Base-by-base conservation (phyloP, 1,140 invertebrate species). In the Psix sp. region DNA sequence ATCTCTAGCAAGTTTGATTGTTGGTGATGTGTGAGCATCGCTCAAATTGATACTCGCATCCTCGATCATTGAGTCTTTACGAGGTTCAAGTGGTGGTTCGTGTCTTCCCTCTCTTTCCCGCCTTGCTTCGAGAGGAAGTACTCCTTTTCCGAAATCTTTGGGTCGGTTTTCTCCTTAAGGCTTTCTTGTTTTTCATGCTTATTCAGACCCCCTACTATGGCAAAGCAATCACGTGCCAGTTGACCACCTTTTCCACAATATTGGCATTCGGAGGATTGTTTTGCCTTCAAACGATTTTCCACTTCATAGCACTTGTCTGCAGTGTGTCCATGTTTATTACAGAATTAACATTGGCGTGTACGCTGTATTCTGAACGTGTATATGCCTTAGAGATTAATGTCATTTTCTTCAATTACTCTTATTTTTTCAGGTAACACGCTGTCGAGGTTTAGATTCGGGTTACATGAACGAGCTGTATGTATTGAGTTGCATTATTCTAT, bases 111-210 rank as follows among this genome's bases (percentile, higher is more conserved):
- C 33, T 5, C 2, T 3, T 14, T 35, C n/a, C 33, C 33, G 33
- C 33, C 33, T 5, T 14, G 5, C 1, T 35, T 13, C 33, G 13
- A 17, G 39, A 40, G 39, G 17, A 18, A n/a, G 2, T 21, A 4
- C 9, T 1, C 39, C 17, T 40, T 40, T 40, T 18, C 39, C 39
- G 39, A 21, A 18, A n/a, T n/a, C n/a, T n/a, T n/a, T n/a, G n/a
- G n/a, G n/a, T n/a, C n/a, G n/a, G n/a, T 36, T 36, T 24, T 16
- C n/a, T 9, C 7, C 2, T 29, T 42, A 6, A 10, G 16, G 17
- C 29, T 56, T 15, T 21, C 20, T 24, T 42, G 14, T 40, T 26
- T 39, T 26, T 11, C 11, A 11, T 16, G 38, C n/a, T 49, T 42
- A 11, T 20, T 21, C 3, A 18, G 29, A 11, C 39, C 51, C 6